Conservation (phyloP, 2,888 invertebrate genomes). For the Hirudinaria manillensis region DNA sequence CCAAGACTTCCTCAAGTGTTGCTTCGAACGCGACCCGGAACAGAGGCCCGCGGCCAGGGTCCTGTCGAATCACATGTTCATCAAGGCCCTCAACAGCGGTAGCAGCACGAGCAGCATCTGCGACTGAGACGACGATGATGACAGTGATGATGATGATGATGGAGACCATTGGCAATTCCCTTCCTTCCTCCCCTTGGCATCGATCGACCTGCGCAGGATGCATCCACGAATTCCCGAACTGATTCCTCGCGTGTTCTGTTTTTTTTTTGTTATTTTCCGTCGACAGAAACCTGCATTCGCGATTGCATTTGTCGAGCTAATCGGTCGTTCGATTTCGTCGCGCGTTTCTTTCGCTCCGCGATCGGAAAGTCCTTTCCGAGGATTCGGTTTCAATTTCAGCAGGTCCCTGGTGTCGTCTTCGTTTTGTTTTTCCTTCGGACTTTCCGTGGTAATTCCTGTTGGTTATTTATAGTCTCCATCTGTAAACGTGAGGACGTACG, state of each 20-base stretch:
- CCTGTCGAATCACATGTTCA: slow-evolving; percentile 37
- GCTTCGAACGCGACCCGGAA: slow-evolving; percentile 45
- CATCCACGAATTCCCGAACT: too few species aligned
- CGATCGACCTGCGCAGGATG: too few species aligned
- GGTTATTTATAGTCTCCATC: too few species aligned
- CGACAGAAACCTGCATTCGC: too few species aligned
- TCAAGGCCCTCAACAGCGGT: slow-evolving; percentile 25
- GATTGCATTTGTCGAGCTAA: background rate
- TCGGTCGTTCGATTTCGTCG: background rate
- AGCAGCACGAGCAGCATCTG: background rate
- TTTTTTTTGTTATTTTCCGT: too few species aligned
- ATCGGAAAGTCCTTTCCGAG: background rate
- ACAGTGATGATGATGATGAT: background rate
- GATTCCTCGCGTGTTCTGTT: too few species aligned
- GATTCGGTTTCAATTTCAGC: background rate
- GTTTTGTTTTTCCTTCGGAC: background rate
- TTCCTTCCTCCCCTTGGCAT: too few species aligned
- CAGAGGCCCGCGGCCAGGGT: slow-evolving; percentile 49
- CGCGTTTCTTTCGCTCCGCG: background rate
- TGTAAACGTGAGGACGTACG: too few species aligned
- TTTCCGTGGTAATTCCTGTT: background rate
- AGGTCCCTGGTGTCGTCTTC: background rate
- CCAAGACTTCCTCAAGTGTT: slow-evolving; percentile 46
- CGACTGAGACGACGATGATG: background rate
- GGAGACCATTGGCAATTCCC: background rate